A percentile compares a stretch with the other conserved stretches of the same genome.
These are phyloP conservation scores for Mesoclemmys tuberculata DNA, from an alignment of 2,113 vertebrate genomes.

Conservation along the genomic window DNA sequence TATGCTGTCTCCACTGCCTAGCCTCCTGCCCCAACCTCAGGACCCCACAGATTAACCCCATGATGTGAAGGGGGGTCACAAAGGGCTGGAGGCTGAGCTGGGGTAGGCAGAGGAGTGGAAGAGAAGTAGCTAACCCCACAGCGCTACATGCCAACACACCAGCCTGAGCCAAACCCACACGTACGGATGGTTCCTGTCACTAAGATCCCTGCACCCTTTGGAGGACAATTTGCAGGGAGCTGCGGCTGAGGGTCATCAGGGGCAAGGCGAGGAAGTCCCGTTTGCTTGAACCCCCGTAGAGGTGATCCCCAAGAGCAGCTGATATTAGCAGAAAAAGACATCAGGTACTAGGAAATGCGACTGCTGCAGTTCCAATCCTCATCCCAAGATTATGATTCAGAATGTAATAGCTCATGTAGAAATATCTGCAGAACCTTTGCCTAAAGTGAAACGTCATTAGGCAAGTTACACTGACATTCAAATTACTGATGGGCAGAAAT, in stretches of 20 bases:
- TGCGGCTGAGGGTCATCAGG: background rate
- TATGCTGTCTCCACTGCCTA: too few species aligned
- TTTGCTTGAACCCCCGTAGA: background rate
- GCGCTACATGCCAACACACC: background rate
- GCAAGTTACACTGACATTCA: constrained; percentile 44
- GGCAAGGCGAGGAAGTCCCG: background rate
- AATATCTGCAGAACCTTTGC: rapidly evolving
- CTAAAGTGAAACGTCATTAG: background rate
- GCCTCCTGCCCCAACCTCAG: too few species aligned
- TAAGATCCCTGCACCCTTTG: background rate
- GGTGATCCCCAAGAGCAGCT: background rate
- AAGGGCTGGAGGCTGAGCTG: background rate
- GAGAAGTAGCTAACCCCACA: background rate
- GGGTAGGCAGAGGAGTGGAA: background rate
- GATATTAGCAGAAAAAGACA: background rate
- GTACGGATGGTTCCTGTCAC: background rate
- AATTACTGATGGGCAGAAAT: constrained; percentile 74
- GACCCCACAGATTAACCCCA: too few species aligned
- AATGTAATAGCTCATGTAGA: background rate
- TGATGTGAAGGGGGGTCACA: background rate
- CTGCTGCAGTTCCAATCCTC: background rate
- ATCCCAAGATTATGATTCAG: background rate
- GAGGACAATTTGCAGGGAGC: background rate
- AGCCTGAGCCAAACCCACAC: background rate
- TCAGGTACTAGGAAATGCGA: background rate